Conservation (phyloP, 1,140 invertebrate species). For the Watersipora subatra region DNA sequence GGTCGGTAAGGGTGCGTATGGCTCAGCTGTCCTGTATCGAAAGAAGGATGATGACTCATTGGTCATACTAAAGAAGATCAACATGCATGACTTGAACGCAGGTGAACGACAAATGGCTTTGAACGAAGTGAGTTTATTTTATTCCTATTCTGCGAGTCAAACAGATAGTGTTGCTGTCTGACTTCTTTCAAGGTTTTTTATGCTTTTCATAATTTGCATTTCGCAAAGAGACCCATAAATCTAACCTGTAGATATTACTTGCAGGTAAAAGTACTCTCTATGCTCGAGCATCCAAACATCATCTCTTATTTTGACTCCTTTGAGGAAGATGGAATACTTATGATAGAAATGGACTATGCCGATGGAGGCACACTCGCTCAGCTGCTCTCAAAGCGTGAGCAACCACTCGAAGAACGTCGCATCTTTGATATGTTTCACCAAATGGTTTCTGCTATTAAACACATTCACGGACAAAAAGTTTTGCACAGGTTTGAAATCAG, state of each 20-base stretch:
- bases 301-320: conserved; percentile 62
- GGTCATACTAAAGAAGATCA: conserved; percentile 64
- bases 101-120: conserved; percentile 56
- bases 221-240: too few species aligned
- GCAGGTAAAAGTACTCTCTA: conserved; percentile 50
- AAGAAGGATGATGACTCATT: conserved; percentile 51
- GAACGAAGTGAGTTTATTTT: conserved; percentile 50
- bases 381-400: conserved; percentile 45
- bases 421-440: conserved; percentile 55
- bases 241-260: too few species aligned
- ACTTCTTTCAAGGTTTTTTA: too few species aligned
- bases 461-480: conserved; percentile 60
- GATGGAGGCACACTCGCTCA: conserved; percentile 58
- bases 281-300: conserved; percentile 61
- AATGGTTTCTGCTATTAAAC: conserved; percentile 53
- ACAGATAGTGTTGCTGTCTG: too few species aligned
- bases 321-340: conserved; percentile 55
- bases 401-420: conserved; percentile 48
- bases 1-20: conserved; percentile 59
- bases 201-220: too few species aligned
- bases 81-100: conserved; percentile 55
- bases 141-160: too few species aligned
- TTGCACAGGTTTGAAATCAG: conserved; percentile 53
- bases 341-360: conserved; percentile 71
- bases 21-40: conserved; percentile 56